phyloP scores from a whole-genome alignment of 2,888 invertebrate species.

The Drosophila nr. perissopoda region DNA sequence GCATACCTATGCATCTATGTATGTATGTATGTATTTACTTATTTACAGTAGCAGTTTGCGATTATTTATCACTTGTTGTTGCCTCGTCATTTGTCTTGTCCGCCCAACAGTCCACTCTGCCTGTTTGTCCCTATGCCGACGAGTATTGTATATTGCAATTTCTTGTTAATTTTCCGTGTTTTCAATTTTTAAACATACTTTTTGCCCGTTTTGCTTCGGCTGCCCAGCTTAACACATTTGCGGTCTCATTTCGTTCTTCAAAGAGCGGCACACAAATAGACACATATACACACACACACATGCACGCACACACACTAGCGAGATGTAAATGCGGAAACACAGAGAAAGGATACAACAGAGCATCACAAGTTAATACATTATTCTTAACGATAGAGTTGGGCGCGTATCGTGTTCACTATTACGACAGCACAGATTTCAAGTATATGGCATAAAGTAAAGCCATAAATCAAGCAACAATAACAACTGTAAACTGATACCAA shows the following conservation, averaged over 20 bases:
- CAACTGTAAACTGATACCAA: background rate
- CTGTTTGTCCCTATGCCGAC: background rate
- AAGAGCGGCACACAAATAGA: conserved; percentile 17
- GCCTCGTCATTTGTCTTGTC: background rate
- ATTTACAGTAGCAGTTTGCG: conserved; percentile 33
- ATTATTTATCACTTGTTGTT: conserved; percentile 56
- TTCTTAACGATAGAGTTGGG: conserved; percentile 6
- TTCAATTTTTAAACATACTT: conserved; percentile 14
- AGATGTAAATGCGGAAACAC: conserved; percentile 38
- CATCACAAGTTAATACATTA: conserved; percentile 17
- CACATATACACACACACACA: background rate
- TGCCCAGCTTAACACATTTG: conserved; percentile 18
- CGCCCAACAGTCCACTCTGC: background rate
- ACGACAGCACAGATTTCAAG: background rate
- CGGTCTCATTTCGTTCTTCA: conserved; percentile 32
- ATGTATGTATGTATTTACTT: conserved; percentile 14
- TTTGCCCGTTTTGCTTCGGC: conserved; percentile 18
- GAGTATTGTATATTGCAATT: conserved; percentile 9
- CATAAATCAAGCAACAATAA: background rate
- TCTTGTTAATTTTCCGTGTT: conserved; percentile 23
- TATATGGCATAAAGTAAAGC: background rate
- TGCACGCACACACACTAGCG: conserved; percentile 2
- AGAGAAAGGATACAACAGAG: conserved; percentile 45
- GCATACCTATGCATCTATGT: background rate
- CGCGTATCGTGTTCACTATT: background rate